Base-by-base conservation (phyloP, 2,797 vertebrate genomes). In the Micropoecilia bifurca region DNA sequence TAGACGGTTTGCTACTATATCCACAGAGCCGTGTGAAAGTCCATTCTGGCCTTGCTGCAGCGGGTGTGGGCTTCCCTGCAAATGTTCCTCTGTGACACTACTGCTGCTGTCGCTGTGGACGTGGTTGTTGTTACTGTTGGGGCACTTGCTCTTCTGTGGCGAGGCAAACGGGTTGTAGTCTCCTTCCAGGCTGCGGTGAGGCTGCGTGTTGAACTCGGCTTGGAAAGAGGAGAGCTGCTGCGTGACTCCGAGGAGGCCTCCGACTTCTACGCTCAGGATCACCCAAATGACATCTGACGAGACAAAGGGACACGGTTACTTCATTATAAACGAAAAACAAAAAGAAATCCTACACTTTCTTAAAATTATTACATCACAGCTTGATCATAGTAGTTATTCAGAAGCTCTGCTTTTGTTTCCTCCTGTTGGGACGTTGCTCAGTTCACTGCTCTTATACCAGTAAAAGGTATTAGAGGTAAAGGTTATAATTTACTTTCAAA, bases 91-190 rank as follows among this genome's bases (percentile, higher is more conserved):
- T 90, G 97, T 94, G 95, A 97, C 97, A 94, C 94, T 97, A 87
- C 97, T 94, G 71, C 76, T 71, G 59, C 89, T 86, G 87, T 90
- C 88, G 25, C 91, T 87, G 2, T 83, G 88, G 89, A 93, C 82
- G 95, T 96, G 96, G 95, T 97, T 97, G 95, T 98, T 97, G 90
- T 97, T 97, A 96, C 92, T 85, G 83, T 96, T 96, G 93, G 97
- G 96, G 95, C 98, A 97, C 96, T 97, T 98, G 97, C 95, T 98
- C 96, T 98, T 99, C 96, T 98, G 97, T 77, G 99, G 98, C 75
- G 99, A 99, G 91, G 98, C 99, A 81, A 99, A 99, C 36, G 99
- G 99, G 95, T 99, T 99, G 96, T 98, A 99, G 96, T 98, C 97
- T 96, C 97, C 98, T 93, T 99, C 97, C 93, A 99, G 95, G 92